phyloP scores from a whole-genome alignment of 1,140 invertebrate genomes.

The Magallana angulata region DNA sequence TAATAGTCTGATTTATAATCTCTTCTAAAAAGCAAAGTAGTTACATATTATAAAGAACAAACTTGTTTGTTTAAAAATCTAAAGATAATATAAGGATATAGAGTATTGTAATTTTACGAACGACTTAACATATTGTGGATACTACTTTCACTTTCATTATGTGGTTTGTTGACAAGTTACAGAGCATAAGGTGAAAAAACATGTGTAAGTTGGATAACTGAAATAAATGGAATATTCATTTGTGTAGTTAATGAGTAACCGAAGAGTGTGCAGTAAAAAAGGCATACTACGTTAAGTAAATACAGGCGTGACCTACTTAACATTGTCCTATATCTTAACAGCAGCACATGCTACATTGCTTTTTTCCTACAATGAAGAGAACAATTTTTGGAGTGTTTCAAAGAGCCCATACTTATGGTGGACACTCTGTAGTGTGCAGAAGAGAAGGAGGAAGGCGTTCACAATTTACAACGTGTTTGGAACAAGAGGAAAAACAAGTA shows the following conservation, averaged over 20 bases:
- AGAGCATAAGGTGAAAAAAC: too few species aligned
- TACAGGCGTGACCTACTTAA: background rate
- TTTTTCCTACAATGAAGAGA: background rate
- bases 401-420: background rate
- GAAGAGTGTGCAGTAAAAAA: background rate
- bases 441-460: background rate
- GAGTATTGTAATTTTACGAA: background rate
- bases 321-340: constrained; percentile 21
- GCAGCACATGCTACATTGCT: background rate
- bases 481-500: background rate
- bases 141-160: constrained; percentile 9
- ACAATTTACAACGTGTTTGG: background rate
- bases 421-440: background rate
- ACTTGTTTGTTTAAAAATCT: too few species aligned
- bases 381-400: background rate
- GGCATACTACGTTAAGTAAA: background rate
- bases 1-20: too few species aligned
- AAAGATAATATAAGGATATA: too few species aligned
- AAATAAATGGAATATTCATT: background rate
- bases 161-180: background rate
- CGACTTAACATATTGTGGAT: background rate
- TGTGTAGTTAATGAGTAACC: background rate
- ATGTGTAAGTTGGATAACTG: background rate
- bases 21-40: too few species aligned
- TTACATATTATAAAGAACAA: too few species aligned